Conservation (phyloP, 2,113 vertebrate species). For the Phoxinus phoxinus region DNA sequence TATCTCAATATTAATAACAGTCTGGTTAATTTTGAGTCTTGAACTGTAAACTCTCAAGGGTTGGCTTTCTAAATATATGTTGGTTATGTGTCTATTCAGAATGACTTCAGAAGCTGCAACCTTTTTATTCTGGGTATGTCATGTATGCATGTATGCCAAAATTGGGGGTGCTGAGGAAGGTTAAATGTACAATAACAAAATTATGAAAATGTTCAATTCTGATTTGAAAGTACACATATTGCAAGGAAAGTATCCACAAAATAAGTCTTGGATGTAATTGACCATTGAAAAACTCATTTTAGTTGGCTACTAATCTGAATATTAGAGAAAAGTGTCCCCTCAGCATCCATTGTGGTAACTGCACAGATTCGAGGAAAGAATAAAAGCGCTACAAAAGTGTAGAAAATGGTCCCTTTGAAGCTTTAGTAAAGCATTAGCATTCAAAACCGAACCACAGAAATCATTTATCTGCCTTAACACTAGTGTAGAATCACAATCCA, state of each 20-base stretch:
- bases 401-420: slow-evolving; percentile 1
- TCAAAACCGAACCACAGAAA: background rate
- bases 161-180: too few relatives aligned
- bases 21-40: too few relatives aligned
- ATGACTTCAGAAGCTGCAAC: too few relatives aligned
- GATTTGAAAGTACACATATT: background rate
- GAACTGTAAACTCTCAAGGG: too few relatives aligned
- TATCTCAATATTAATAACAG: too few relatives aligned
- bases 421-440: slow-evolving; percentile 1
- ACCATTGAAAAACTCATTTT: background rate
- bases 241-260: background rate
- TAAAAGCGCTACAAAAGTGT: background rate
- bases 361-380: background rate
- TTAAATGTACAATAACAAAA: too few relatives aligned
- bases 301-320: background rate
- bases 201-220: too few relatives aligned
- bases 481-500: slow-evolving; percentile 18
- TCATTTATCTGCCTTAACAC: slow-evolving; percentile 24
- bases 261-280: background rate
- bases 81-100: too few relatives aligned
- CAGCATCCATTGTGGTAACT: background rate
- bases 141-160: too few relatives aligned
- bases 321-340: background rate
- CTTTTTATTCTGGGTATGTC: too few relatives aligned
- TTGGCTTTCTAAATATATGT: too few relatives aligned